phyloP scores from a whole-genome alignment of 2,113 vertebrate species.

The Deroptyus accipitrinus region DNA sequence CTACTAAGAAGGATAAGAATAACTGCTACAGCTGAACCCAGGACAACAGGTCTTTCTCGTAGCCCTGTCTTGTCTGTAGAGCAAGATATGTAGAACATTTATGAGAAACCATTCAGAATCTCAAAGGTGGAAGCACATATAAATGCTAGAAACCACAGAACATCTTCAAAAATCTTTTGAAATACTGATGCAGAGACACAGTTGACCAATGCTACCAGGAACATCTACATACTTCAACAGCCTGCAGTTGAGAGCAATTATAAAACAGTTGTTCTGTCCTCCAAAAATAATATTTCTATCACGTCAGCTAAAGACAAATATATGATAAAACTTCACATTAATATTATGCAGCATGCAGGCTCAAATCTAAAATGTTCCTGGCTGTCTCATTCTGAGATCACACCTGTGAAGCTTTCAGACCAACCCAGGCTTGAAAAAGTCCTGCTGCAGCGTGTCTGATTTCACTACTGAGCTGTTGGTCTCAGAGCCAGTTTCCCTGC shows the following conservation, averaged over 20 bases:
- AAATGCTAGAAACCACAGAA: not conserved
- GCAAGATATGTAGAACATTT: not conserved
- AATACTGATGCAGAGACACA: not conserved
- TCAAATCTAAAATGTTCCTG: not conserved
- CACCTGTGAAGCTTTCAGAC: not conserved
- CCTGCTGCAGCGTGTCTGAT: not conserved
- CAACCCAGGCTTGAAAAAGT: not conserved
- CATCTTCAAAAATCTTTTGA: not conserved
- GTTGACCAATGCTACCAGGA: not conserved
- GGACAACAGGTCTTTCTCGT: not conserved
- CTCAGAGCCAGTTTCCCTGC: not conserved
- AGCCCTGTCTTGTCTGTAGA: not conserved
- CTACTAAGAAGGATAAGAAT: not conserved
- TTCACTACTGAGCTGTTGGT: not conserved
- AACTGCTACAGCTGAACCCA: not conserved
- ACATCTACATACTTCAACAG: not conserved
- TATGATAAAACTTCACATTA: not conserved
- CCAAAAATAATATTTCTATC: not conserved
- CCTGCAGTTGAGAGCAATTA: not conserved
- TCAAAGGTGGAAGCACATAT: not conserved
- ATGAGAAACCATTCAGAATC: not conserved
- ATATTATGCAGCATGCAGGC: not conserved
- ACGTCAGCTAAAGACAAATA: not conserved
- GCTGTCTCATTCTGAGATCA: not conserved
- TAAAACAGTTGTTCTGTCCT: not conserved